Evolutionary conservation across 2,113 vertebrate genomes (phyloP).

Genomic region (Catharus minimus): DNA sequence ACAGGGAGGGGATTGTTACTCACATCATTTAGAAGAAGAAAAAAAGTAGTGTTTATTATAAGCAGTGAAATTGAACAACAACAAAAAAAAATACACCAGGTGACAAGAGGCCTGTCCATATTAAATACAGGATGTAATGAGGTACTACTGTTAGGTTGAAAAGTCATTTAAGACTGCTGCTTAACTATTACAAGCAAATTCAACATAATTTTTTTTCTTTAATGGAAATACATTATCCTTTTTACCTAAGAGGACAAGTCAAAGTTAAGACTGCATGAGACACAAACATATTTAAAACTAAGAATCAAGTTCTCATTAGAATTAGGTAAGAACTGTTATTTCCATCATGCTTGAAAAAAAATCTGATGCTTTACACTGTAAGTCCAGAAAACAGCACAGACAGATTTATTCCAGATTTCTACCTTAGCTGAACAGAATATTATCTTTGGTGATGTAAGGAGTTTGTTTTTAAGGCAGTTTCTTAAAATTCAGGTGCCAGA

Average conservation of each 20-base stretch:
- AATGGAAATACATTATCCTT: background rate
- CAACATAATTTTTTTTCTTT: background rate
- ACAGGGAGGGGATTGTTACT: background rate
- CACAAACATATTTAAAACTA: background rate
- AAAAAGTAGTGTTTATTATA: background rate
- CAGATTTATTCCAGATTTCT: background rate
- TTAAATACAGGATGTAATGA: background rate
- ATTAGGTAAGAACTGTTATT: background rate
- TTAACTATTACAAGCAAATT: background rate
- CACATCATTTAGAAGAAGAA: background rate
- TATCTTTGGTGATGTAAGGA: background rate
- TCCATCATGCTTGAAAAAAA: background rate
- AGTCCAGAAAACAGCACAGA: background rate
- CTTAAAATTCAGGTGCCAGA: background rate
- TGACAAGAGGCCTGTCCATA: background rate
- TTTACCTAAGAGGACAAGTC: background rate
- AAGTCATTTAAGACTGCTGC: constrained; percentile 8
- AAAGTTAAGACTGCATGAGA: background rate
- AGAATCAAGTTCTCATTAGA: background rate
- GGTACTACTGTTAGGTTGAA: background rate
- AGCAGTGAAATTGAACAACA: background rate
- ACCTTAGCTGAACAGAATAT: background rate
- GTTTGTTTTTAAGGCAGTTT: background rate
- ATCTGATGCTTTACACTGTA: background rate
- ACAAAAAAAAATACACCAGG: background rate